Base-by-base conservation (phyloP, 2,888 invertebrate genomes). In the Mesorhabditis spiculigera region DNA sequence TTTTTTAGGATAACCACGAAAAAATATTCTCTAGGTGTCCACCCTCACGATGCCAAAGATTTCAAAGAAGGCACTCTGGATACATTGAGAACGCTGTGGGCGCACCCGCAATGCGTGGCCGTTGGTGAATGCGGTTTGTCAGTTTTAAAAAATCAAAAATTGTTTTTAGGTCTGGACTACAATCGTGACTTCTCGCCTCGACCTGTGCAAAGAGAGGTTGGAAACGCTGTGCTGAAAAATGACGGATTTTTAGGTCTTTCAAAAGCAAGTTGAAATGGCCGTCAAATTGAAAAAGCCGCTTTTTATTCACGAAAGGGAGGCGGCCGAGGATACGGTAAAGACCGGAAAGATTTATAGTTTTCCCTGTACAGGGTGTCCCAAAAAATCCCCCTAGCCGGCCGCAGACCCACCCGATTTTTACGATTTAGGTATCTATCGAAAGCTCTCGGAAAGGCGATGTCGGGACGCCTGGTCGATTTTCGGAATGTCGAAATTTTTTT, bases 141-240 rank as follows among this genome's bases (percentile, higher is more conserved):
- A 28, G 58, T 50, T 50, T 50, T 50, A 50, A 28, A 50, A n/a
- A 13, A 50, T 50, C n/a, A n/a, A 13, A 13, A 10, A 50, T 50
- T 10, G n/a, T 50, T 50, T 50, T n/a, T 50, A 50, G 58, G 58
- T n/a, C 90, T 95, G 78, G 95, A 95, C 89, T 95, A 93, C 87
- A 93, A 92, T 87, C 91, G 94, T 85, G 93, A 94, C 87, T 95
- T 94, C 88, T 94, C 94, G 6, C 93, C 94, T 84, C 93, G 92
- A 5, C 91, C 91, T 73, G 91, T 92, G 78, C 95, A 95, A 88
- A 89, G 91, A 77, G 90, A 91, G 75, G 94, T 93, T 66, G n/a
- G 58, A 43, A 41, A 28, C 13, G 45, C 5, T 1, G 13, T 13
- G n/a, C 41, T 66, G 66, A 61, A 61, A 61, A 42, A 13, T n/a